Percentiles rank a stretch among this genome's conserved stretches.
Evolutionary conservation across 37 sponge, comb jelly and placozoan genomes (phyloP).

Genomic region (Axinella damicornis): DNA sequence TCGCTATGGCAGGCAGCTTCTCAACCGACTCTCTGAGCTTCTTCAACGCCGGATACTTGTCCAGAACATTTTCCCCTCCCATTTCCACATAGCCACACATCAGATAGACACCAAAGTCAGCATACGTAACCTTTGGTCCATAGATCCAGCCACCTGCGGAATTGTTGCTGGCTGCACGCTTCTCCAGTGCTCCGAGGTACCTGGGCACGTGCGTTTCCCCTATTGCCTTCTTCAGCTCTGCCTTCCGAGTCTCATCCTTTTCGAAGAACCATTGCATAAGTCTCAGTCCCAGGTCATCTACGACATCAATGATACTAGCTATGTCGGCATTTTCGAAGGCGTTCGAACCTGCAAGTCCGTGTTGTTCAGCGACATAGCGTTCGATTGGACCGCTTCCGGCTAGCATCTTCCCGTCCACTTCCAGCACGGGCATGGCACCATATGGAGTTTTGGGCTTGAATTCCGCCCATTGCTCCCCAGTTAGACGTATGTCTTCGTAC

Average conservation of each 20-base stretch:
- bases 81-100: background rate
- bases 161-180: background rate
- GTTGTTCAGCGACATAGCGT: constrained; percentile 48
- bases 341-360: constrained; percentile 48
- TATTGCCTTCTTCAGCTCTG: constrained; percentile 21
- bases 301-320: constrained; percentile 51
- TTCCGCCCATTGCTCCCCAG: constrained; percentile 32
- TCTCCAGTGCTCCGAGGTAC: constrained; percentile 21
- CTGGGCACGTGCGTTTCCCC: constrained; percentile 16
- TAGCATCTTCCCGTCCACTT: constrained; percentile 58
- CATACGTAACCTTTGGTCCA: constrained; percentile 45
- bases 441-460: constrained; percentile 54
- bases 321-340: constrained; percentile 65
- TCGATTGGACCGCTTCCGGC: constrained; percentile 46
- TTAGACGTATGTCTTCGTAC: constrained; percentile 48
- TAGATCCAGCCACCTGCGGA: constrained; percentile 37
- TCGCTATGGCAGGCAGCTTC: constrained; percentile 58
- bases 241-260: constrained; percentile 61
- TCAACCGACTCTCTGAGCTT: constrained; percentile 40
- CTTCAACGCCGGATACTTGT: constrained; percentile 29
- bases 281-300: constrained; percentile 21
- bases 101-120: constrained; percentile 15
- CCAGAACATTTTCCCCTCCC: background rate
- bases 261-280: constrained; percentile 13
- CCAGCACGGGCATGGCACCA: constrained; percentile 54